These are phyloP conservation scores for Drosophila algonquin DNA, from an alignment of 2,888 invertebrate species.

Conservation along the genomic window DNA sequence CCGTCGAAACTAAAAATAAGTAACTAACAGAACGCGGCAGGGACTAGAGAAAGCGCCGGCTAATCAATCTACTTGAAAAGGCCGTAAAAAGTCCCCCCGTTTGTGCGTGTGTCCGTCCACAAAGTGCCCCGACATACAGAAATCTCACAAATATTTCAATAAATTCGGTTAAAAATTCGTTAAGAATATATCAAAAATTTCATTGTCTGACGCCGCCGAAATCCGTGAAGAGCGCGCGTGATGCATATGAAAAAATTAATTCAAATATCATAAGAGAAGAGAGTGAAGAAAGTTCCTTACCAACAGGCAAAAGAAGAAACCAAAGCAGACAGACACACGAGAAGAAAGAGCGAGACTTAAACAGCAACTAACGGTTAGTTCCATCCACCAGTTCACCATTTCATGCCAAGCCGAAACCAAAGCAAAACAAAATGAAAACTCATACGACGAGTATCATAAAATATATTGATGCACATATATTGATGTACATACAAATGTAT, in stretches of 20 bases:
- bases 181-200: slow-evolving; percentile 32
- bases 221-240: slow-evolving; percentile 59
- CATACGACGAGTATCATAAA: too few species aligned
- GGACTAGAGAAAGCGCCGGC: slow-evolving; percentile 21
- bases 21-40: slow-evolving; percentile 7
- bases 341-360: slow-evolving; percentile 19
- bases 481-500: neutral
- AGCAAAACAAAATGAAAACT: too few species aligned
- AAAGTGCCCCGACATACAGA: slow-evolving; percentile 21
- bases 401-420: too few species aligned
- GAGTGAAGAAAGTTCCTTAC: slow-evolving; percentile 65
- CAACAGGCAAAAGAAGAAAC: slow-evolving; percentile 25
- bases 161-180: slow-evolving; percentile 36
- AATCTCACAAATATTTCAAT: slow-evolving; percentile 39
- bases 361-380: slow-evolving; percentile 67
- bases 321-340: slow-evolving; percentile 22
- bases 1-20: slow-evolving; percentile 42
- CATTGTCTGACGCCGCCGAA: slow-evolving; percentile 70
- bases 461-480: neutral
- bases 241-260: slow-evolving; percentile 59
- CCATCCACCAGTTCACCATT: neutral
- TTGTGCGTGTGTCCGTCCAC: slow-evolving; percentile 27
- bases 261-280: slow-evolving; percentile 26
- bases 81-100: slow-evolving; percentile 13
- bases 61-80: slow-evolving; percentile 16